phyloP scores from a whole-genome alignment of 2,113 vertebrate species.

The Pteropus alecto region DNA sequence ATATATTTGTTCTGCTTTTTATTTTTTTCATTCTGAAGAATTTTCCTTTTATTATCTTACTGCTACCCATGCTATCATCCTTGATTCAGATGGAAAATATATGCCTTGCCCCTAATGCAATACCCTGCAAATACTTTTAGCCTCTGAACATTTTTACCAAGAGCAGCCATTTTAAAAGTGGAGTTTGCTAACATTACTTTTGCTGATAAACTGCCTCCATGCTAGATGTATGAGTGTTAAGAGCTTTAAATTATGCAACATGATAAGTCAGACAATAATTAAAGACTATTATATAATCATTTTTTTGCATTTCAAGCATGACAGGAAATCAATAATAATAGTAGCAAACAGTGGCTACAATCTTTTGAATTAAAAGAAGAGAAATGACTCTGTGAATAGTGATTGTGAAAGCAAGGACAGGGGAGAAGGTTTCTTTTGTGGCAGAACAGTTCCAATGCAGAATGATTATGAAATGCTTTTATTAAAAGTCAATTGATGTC shows the following conservation, averaged over 20 bases:
- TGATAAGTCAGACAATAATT: not conserved
- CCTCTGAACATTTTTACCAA: constrained; percentile 26
- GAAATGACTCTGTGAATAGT: constrained; percentile 16
- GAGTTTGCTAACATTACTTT: not conserved
- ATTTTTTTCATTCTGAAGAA: constrained; percentile 34
- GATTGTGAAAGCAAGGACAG: not conserved
- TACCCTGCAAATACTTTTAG: constrained; percentile 36
- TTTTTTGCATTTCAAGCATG: constrained; percentile 46
- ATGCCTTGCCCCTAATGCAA: not conserved
- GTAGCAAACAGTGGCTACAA: not conserved
- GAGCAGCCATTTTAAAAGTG: constrained; percentile 46
- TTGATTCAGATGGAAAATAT: not conserved
- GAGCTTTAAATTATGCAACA: constrained; percentile 2
- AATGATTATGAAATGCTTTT: constrained; percentile 41
- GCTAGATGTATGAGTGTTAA: constrained; percentile 22
- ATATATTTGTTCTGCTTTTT: constrained; percentile 44
- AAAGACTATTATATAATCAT: constrained; percentile 23
- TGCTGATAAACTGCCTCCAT: constrained; percentile 30
- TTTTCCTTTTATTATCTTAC: constrained; percentile 45
- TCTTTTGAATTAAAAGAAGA: constrained; percentile 29
- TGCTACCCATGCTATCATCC: not conserved
- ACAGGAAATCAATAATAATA: not conserved
- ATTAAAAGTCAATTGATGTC: constrained; percentile 19
- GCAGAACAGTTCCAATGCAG: not conserved
- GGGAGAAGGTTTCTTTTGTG: not conserved